These are phyloP conservation scores for Ischnura elegans DNA, from an alignment of 2,888 invertebrate genomes.

Conservation along the genomic window DNA sequence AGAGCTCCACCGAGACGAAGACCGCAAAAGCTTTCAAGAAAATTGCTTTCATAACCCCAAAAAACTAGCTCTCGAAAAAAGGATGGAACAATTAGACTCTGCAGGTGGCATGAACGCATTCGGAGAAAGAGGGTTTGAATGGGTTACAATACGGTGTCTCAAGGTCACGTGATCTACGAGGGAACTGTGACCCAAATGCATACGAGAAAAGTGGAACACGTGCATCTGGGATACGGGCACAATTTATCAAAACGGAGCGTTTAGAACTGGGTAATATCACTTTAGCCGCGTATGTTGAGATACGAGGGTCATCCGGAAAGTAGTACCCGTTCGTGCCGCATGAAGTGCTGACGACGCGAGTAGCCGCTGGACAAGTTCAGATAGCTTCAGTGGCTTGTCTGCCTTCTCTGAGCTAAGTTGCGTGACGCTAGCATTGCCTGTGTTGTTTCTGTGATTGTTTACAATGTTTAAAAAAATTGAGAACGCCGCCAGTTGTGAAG, in stretches of 20 bases:
- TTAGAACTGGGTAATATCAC: background rate
- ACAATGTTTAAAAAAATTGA: too few species aligned
- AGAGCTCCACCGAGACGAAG: background rate
- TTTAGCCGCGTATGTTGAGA: background rate
- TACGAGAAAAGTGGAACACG: background rate
- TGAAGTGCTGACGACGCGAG: too few species aligned
- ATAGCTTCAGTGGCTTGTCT: too few species aligned
- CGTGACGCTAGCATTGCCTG: too few species aligned
- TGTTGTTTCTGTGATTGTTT: too few species aligned
- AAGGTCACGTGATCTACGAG: background rate
- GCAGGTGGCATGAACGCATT: background rate
- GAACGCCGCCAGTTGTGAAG: too few species aligned
- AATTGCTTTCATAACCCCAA: background rate
- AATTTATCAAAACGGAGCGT: background rate
- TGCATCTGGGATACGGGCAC: background rate
- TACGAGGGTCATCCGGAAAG: background rate
- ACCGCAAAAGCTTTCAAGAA: conserved; percentile 14
- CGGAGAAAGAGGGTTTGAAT: background rate
- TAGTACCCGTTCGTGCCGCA: too few species aligned
- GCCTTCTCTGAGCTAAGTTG: too few species aligned
- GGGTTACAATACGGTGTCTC: too few species aligned
- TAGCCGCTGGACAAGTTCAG: too few species aligned
- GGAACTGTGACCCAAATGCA: background rate
- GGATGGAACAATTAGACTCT: background rate
- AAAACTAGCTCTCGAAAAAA: background rate